Conservation (phyloP, 2,113 vertebrate genomes). For the Melanerpes formicivorus region DNA sequence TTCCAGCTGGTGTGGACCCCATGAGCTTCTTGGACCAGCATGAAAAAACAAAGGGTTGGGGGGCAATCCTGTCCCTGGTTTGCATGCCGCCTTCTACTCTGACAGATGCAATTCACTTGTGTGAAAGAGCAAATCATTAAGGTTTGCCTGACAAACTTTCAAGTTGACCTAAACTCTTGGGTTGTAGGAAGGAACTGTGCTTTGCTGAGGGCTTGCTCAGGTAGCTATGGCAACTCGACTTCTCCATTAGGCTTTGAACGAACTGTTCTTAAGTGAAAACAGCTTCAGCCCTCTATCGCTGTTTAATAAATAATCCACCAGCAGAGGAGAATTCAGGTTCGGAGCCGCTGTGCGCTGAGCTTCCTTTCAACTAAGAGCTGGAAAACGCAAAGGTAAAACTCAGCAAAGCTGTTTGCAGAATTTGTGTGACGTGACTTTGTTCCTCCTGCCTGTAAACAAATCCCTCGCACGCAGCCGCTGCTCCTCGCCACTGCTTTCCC, state of each 20-base stretch:
- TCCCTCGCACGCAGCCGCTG: accelerated
- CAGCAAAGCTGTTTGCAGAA: not conserved
- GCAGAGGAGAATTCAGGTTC: conserved; percentile 34
- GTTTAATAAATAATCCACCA: conserved; percentile 72
- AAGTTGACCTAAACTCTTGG: conserved; percentile 72
- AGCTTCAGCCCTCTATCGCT: conserved; percentile 57
- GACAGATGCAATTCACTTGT: conserved; percentile 48
- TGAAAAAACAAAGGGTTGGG: not conserved
- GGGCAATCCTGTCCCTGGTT: not conserved
- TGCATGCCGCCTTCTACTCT: not conserved
- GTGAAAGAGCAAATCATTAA: conserved; percentile 54
- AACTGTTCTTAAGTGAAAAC: conserved; percentile 75
- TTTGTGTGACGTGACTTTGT: conserved; percentile 31
- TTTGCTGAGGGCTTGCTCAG: conserved; percentile 63
- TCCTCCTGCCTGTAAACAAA: conserved; percentile 11
- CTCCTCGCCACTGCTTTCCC: not conserved
- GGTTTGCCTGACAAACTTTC: conserved; percentile 65
- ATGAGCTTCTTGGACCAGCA: conserved; percentile 33
- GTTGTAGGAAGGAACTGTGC: conserved; percentile 59
- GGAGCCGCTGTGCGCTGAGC: conserved; percentile 6
- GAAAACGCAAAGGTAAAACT: conserved; percentile 36
- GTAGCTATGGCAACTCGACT: conserved; percentile 79
- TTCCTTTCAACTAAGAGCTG: conserved; percentile 50
- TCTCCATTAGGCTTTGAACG: conserved; percentile 63
- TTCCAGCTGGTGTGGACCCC: conserved; percentile 68